These are phyloP conservation scores for Pharmacophagus antenor DNA, from an alignment of 2,888 invertebrate genomes.

Conservation along the genomic window DNA sequence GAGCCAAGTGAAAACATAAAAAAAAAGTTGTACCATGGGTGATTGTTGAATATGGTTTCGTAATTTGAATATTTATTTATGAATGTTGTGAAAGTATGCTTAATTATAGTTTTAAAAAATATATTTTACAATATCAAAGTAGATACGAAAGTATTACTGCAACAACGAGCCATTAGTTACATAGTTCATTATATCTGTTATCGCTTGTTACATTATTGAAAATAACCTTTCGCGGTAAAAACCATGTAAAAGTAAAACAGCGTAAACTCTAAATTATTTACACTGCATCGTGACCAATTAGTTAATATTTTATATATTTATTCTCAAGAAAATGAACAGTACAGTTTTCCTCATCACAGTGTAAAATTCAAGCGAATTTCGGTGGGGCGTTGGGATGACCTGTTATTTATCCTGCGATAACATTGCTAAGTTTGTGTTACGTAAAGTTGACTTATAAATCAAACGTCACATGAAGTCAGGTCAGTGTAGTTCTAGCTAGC, in stretches of 20 bases:
- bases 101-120: too few species aligned
- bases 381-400: neutral
- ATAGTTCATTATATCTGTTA: neutral
- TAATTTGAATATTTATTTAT: too few species aligned
- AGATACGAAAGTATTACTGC: neutral
- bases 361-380: neutral
- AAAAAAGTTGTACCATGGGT: too few species aligned
- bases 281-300: neutral
- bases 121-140: neutral
- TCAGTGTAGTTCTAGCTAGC: conserved; percentile 26
- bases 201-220: neutral
- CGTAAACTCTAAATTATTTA: neutral
- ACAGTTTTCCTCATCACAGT: neutral
- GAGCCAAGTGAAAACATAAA: too few species aligned
- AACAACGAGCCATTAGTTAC: neutral
- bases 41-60: too few species aligned
- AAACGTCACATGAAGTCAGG: conserved; percentile 23
- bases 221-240: neutral
- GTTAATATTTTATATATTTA: conserved; percentile 1
- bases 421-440: neutral
- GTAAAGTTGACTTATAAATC: conserved; percentile 25
- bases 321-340: neutral
- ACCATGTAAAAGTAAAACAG: neutral
- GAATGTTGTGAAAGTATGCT: too few species aligned
- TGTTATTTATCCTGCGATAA: neutral